phyloP scores from a whole-genome alignment of 2,113 vertebrate species.

The Salvelinus sp. region DNA sequence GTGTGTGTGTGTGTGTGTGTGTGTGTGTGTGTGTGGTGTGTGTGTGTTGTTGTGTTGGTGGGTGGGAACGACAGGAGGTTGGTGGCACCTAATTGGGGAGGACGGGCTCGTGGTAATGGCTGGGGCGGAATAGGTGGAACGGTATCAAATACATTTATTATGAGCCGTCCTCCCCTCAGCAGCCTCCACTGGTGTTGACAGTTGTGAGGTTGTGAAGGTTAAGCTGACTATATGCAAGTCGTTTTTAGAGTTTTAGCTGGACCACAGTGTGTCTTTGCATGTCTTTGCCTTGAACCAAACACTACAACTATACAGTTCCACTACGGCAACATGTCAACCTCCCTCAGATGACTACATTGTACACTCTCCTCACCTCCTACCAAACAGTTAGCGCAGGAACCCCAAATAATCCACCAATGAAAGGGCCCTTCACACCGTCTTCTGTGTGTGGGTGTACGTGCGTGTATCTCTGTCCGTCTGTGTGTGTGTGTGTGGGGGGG shows the following conservation, averaged over 20 bases:
- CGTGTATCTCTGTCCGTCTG: not conserved
- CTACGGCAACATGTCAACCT: no score
- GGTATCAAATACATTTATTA: no score
- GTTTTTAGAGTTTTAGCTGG: no score
- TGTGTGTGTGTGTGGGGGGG: not conserved
- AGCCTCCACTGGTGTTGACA: not conserved
- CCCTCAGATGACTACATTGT: no score
- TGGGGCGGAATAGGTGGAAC: no score
- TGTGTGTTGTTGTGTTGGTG: not conserved
- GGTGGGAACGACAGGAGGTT: no score
- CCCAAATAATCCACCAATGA: not conserved
- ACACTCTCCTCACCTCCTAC: not conserved
- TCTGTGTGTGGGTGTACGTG: not conserved
- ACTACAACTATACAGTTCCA: no score
- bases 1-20: slow-evolving; percentile 6
- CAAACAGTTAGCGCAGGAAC: not conserved
- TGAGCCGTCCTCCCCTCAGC: no score
- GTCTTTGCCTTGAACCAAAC: no score
- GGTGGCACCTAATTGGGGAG: not conserved
- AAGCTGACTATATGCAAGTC: no score
- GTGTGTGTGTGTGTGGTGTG: slow-evolving; percentile 9
- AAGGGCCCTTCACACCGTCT: not conserved
- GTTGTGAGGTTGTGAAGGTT: no score
- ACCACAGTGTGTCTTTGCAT: no score
- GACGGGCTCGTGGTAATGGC: not conserved